phyloP scores from a whole-genome alignment of 2,888 invertebrate species.

The Yponomeuta cagnagella region DNA sequence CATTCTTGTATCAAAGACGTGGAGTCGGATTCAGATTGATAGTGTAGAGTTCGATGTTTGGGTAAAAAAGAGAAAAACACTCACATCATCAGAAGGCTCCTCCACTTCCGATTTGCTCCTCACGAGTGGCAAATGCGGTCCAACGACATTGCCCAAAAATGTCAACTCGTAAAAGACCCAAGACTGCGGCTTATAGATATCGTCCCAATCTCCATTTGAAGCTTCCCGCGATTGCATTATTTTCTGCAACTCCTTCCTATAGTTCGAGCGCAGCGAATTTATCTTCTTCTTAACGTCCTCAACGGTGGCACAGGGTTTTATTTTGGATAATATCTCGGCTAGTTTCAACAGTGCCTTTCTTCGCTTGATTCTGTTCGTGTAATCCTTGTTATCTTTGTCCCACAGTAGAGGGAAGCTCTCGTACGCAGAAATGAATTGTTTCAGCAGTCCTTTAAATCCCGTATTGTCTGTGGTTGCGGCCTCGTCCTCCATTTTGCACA shows the following conservation, averaged over 20 bases:
- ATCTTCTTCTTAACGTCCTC: not conserved
- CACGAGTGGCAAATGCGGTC: not conserved
- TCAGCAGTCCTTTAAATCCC: not conserved
- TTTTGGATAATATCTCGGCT: not conserved
- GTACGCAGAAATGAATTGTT: not conserved
- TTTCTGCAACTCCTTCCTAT: not conserved
- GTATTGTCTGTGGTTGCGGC: not conserved
- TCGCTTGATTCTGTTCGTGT: not conserved
- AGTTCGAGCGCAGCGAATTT: not conserved
- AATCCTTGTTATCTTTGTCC: not conserved
- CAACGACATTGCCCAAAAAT: not conserved
- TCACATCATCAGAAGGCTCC: not conserved
- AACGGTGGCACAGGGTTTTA: not conserved
- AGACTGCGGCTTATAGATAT: not conserved
- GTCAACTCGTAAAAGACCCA: not conserved
- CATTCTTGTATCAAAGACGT: too few species aligned
- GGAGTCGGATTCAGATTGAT: too few species aligned
- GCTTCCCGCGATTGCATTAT: not conserved
- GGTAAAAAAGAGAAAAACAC: not conserved
- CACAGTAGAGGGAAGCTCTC: not conserved
- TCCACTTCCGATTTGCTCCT: not conserved
- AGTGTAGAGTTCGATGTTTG: too few species aligned
- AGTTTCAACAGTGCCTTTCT: not conserved
- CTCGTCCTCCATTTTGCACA: not conserved
- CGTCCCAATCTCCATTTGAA: not conserved